Percentiles rank a stretch among this genome's conserved stretches.
phyloP scores from a whole-genome alignment of 2,797 vertebrate genomes.

The Neosilurus mollespiculum region DNA sequence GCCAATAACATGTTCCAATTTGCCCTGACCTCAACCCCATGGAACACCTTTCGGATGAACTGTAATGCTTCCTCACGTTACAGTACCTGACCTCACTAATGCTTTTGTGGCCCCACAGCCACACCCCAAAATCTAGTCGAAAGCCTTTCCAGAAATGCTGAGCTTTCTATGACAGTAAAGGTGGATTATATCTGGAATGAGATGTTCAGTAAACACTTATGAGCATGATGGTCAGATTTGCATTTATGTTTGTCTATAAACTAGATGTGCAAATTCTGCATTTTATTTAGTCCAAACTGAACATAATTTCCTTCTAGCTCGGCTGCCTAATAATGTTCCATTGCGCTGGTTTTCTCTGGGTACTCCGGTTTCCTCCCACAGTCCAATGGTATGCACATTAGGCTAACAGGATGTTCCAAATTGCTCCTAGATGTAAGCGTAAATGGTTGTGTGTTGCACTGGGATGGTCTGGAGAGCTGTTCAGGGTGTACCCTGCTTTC shows the following conservation, averaged over 20 bases:
- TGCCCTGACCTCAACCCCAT: not conserved
- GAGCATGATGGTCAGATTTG: not conserved
- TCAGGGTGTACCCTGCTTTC: too few species aligned
- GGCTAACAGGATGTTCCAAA: too few species aligned
- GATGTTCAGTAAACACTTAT: not conserved
- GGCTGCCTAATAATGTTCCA: not conserved
- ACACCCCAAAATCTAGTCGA: not conserved
- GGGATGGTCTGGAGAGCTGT: too few species aligned
- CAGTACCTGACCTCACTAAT: not conserved
- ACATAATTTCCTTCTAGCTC: not conserved
- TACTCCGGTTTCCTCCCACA: too few species aligned
- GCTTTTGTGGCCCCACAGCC: not conserved
- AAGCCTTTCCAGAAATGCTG: not conserved
- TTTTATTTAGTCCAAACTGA: not conserved
- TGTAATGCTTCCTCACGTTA: too few species aligned
- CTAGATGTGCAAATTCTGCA: not conserved
- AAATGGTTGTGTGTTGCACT: too few species aligned
- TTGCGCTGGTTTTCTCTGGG: not conserved
- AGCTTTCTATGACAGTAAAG: not conserved
- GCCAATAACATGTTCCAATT: not conserved
- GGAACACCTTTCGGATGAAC: too few species aligned
- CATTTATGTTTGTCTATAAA: too few species aligned
- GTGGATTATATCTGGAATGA: not conserved
- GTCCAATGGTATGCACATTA: too few species aligned
- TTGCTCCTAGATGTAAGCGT: too few species aligned